Evolutionary conservation across 2,113 vertebrate species (phyloP).

Genomic region (Tamias sibiricus): DNA sequence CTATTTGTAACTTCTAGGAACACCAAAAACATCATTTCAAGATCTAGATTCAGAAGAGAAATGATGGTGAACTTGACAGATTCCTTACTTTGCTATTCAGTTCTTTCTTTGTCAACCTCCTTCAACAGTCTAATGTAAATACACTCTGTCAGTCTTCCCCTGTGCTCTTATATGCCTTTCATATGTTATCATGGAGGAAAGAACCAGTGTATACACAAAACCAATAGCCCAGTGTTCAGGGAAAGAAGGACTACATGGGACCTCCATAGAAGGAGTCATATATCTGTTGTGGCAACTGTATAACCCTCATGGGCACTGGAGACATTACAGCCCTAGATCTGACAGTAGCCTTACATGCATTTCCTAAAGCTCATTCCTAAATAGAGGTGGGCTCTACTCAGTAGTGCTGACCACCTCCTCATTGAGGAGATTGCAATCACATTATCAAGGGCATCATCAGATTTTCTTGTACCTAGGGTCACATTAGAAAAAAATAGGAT

Average conservation of each 20-base stretch:
- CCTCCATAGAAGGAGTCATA: background rate
- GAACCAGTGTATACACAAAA: background rate
- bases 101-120: background rate
- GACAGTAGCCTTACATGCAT: background rate
- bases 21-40: conserved; percentile 31
- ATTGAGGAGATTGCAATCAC: background rate
- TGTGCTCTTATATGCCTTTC: background rate
- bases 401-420: too few relatives aligned
- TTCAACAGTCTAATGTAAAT: background rate
- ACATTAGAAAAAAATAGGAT: background rate
- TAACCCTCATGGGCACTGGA: background rate
- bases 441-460: background rate
- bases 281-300: background rate
- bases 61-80: background rate
- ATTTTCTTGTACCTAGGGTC: background rate
- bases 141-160: background rate
- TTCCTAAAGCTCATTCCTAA: background rate
- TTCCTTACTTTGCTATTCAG: background rate
- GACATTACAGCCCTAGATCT: background rate
- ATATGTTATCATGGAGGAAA: background rate
- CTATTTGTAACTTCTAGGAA: background rate
- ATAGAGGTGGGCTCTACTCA: background rate
- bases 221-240: background rate
- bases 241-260: background rate
- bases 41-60: background rate